phyloP scores from a whole-genome alignment of 2,797 vertebrate genomes.

The Chelon auratus region DNA sequence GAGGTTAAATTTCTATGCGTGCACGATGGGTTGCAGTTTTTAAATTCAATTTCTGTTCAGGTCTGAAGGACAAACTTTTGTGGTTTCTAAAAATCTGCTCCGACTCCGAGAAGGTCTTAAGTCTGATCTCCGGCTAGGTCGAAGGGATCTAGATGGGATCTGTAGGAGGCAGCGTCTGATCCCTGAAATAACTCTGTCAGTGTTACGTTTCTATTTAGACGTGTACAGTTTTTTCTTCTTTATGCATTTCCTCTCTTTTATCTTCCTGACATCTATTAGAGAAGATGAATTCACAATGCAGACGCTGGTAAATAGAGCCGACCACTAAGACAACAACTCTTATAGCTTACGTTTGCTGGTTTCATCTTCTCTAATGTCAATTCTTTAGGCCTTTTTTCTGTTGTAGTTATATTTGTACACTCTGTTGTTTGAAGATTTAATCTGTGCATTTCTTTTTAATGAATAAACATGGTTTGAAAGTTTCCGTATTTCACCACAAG shows the following conservation, averaged over 20 bases:
- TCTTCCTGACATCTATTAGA: background rate
- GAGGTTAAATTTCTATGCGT: too few species aligned
- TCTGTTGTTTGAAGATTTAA: background rate
- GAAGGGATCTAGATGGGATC: background rate
- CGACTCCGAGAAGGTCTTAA: background rate
- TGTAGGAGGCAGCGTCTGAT: conserved; percentile 1
- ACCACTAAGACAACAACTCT: too few species aligned
- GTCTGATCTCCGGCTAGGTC: background rate
- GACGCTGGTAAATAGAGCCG: too few species aligned
- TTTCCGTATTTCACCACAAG: too few species aligned
- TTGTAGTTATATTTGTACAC: too few species aligned
- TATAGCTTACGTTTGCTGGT: background rate
- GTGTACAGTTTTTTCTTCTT: too few species aligned
- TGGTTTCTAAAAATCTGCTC: background rate
- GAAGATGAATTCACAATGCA: too few species aligned
- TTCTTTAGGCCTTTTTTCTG: too few species aligned
- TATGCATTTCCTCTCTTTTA: background rate
- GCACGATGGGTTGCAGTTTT: too few species aligned
- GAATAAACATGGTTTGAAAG: background rate
- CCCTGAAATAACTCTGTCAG: too few species aligned
- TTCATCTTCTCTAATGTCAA: background rate
- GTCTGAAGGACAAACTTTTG: conserved; percentile 6
- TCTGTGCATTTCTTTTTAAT: background rate
- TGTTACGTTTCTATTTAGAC: too few species aligned
- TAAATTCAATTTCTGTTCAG: background rate